A percentile compares a stretch with the other conserved stretches of the same genome.
These are phyloP conservation scores for Acipenser oxyrinchus DNA, from an alignment of 2,797 vertebrate genomes.

Conservation along the genomic window DNA sequence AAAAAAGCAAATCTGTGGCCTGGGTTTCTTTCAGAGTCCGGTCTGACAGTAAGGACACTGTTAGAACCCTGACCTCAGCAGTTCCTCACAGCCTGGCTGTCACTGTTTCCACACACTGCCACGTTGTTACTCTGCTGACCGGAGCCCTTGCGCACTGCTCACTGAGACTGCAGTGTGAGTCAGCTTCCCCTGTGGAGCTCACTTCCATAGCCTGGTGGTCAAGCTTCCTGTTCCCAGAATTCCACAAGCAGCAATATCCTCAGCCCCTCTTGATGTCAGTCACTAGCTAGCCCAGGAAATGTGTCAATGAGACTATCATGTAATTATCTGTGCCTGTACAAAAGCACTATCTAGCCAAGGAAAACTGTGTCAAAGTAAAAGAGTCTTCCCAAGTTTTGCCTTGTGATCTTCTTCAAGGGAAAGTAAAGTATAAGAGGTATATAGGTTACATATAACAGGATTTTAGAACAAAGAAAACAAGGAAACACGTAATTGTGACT, in stretches of 20 bases:
- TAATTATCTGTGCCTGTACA: too few relatives aligned
- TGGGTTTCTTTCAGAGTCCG: background rate
- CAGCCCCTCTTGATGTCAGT: constrained; percentile 29
- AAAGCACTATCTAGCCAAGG: too few relatives aligned
- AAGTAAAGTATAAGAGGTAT: too few relatives aligned
- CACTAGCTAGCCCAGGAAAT: constrained; percentile 39
- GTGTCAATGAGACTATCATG: background rate
- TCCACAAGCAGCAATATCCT: constrained; percentile 37
- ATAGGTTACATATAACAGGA: too few relatives aligned
- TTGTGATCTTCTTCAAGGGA: too few relatives aligned
- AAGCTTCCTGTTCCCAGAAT: constrained; percentile 41
- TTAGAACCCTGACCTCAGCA: background rate
- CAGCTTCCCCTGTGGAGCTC: constrained; percentile 25
- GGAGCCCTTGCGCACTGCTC: constrained; percentile 17
- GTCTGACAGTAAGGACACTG: constrained; percentile 1
- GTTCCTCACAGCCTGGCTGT: background rate
- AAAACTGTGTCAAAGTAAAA: too few relatives aligned
- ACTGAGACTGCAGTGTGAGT: constrained; percentile 22
- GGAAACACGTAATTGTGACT: too few relatives aligned
- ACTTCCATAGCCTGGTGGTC: constrained; percentile 20
- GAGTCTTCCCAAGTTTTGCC: too few relatives aligned
- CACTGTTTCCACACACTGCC: constrained; percentile 1
- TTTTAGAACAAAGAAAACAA: too few relatives aligned
- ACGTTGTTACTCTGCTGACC: too few relatives aligned
- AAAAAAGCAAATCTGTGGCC: background rate